Evolutionary conservation across 1,140 invertebrate genomes (phyloP), one percentile per base, ranked within the genome.

Genomic region (Lasioglossum baleicum): DNA sequence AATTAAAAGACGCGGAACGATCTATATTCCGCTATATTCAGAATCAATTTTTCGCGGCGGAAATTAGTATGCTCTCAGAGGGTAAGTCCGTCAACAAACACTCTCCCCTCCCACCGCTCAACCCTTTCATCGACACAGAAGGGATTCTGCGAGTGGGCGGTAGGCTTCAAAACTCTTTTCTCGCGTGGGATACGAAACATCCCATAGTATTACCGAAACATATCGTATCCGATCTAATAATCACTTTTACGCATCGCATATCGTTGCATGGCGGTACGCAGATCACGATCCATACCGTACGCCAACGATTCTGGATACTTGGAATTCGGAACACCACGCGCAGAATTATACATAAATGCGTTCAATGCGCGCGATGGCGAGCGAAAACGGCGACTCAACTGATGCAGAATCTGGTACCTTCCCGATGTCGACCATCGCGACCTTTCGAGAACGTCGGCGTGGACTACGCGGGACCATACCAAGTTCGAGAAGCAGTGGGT

Each of bases 131-230:
- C 5, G 71, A 80, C 7, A 0, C 13, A 0, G 0, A 73, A 0
- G 53, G 31, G 7, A 22, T 80, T 7, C 6, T 74, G 5, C 22
- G 51, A 31, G 53, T 73, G 15, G 63, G 70, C 5, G 77, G 69
- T 0, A 48, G 77, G 1, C 17, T 80, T 0, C 48, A 74, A 7
- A 48, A 73, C 2, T 53, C 77, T 0, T 8, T 0, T 0, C 0
- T 79, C 10, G 3, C 17, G 0, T 53, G 56, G 10, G 4, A 5
- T 0, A 2, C 7, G 2, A 56, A 26, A 10, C 68, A 79, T 44
- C 76, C 61, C 0, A 66, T 58, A 0, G 7, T 79, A 1, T 4
- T 80, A 2, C 70, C 70, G 0, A 26, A 65, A 2, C 10, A 11
- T 0, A 22, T 44, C n/a, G 6, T 20, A 0, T 74, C 44, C 0